These are phyloP conservation scores for Caenorhabditis sp. DNA, from an alignment of 2,888 invertebrate genomes.

Conservation along the genomic window DNA sequence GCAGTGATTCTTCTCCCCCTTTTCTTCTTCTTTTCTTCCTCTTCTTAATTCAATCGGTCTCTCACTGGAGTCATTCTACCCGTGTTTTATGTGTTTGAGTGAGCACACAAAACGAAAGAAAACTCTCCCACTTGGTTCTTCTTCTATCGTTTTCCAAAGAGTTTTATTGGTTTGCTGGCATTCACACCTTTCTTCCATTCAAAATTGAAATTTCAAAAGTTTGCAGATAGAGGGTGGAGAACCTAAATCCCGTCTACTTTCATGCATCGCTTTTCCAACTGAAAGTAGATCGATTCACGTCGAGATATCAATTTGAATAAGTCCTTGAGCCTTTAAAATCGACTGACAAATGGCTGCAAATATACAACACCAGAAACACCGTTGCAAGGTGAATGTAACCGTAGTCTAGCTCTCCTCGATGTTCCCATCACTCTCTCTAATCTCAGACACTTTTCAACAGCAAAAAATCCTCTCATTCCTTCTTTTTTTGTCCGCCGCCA, in stretches of 20 bases:
- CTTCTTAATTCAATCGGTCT: constrained; percentile 11
- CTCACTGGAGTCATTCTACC: constrained; percentile 43
- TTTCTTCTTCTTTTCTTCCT: neutral
- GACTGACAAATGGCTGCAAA: no score
- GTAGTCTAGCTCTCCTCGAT: neutral
- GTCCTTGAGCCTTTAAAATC: no score
- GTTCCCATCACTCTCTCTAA: constrained; percentile 10
- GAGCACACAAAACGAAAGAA: constrained; percentile 43
- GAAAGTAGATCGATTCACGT: no score
- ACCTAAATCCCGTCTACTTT: no score
- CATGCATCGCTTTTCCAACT: no score
- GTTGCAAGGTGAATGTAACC: no score
- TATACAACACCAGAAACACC: no score
- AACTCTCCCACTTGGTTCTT: constrained; percentile 1
- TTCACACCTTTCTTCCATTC: constrained; percentile 26
- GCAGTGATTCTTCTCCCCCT: constrained; percentile 1
- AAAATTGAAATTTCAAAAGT: neutral
- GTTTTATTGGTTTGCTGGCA: constrained; percentile 40
- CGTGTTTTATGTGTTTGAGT: constrained; percentile 54
- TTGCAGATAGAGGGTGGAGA: neutral
- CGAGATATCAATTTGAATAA: no score
- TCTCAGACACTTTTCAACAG: constrained; percentile 32
- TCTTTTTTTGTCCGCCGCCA: constrained; percentile 31
- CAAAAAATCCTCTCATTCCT: constrained; percentile 27
- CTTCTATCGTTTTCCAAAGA: neutral